A percentile compares a stretch with the other conserved stretches of the same genome.
These are phyloP conservation scores for Rhea pennata DNA, from an alignment of 2,113 vertebrate genomes.

Conservation along the genomic window DNA sequence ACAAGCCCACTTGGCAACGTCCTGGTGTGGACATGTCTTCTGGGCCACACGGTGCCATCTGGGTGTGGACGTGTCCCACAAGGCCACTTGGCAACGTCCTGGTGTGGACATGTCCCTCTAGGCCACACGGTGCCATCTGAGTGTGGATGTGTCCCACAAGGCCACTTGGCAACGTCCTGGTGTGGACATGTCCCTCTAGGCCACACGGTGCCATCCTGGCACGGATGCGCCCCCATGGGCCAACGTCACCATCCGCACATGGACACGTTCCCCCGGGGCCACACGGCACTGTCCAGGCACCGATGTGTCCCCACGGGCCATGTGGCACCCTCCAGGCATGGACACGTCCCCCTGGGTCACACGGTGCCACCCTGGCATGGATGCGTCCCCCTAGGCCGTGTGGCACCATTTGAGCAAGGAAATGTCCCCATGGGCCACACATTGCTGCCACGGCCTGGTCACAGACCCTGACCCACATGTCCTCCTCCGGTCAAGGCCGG, in stretches of 20 bases:
- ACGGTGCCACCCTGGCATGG: no score
- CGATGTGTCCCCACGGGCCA: accelerated
- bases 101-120: neutral
- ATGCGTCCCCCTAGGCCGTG: no score
- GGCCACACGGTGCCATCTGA: neutral
- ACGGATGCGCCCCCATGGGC: neutral
- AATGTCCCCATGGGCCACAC: neutral
- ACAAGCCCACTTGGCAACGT: no score
- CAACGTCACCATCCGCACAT: no score
- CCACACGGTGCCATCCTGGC: no score
- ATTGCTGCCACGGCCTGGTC: neutral
- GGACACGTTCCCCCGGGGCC: accelerated
- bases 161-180: no score
- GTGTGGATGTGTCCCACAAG: neutral
- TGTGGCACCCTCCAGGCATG: neutral
- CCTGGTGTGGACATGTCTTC: neutral
- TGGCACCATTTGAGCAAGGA: no score
- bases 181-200: no score
- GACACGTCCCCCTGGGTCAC: neutral
- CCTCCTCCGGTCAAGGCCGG: no score
- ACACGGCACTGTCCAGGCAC: neutral
- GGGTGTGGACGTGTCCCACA: neutral
- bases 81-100: neutral
- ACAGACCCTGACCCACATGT: neutral
- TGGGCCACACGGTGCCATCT: no score